Evolutionary conservation across 2,888 invertebrate genomes (phyloP).

Genomic region (Limnephilus rhombicus): DNA sequence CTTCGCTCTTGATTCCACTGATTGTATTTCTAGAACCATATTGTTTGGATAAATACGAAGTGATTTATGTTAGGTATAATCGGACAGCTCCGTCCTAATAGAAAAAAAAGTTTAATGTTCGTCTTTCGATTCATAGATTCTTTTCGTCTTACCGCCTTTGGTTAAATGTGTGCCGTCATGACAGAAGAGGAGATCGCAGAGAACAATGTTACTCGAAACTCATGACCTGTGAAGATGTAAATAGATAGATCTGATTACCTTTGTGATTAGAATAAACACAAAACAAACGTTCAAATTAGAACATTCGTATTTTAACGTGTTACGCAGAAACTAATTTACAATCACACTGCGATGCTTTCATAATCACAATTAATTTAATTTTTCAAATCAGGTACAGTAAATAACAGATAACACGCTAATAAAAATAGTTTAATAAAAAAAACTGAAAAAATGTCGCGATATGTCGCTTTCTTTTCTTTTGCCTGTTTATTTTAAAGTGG

Average conservation of each 20-base stretch:
- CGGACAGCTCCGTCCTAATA: constrained; percentile 27
- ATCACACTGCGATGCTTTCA: background rate
- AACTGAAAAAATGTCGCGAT: no score
- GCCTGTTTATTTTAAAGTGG: no score
- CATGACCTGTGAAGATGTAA: constrained; percentile 42
- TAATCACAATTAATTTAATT: no score
- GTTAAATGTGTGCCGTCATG: constrained; percentile 52
- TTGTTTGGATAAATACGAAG: background rate
- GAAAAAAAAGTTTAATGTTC: background rate
- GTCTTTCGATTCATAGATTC: constrained; percentile 21
- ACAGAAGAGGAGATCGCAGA: constrained; percentile 38
- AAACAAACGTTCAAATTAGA: background rate
- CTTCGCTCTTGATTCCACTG: background rate
- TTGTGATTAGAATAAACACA: background rate
- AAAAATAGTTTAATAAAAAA: no score
- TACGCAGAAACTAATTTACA: no score
- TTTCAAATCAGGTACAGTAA: no score
- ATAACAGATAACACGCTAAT: no score
- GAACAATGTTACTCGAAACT: constrained; percentile 31
- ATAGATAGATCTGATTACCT: background rate
- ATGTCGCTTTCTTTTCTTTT: no score
- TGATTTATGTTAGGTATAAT: constrained; percentile 35
- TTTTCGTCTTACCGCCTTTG: constrained; percentile 51
- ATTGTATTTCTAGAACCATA: background rate
- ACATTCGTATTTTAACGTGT: background rate